phyloP scores from a whole-genome alignment of 64 coral and sea anemone genomes.

The Catalaphyllia jardinei region DNA sequence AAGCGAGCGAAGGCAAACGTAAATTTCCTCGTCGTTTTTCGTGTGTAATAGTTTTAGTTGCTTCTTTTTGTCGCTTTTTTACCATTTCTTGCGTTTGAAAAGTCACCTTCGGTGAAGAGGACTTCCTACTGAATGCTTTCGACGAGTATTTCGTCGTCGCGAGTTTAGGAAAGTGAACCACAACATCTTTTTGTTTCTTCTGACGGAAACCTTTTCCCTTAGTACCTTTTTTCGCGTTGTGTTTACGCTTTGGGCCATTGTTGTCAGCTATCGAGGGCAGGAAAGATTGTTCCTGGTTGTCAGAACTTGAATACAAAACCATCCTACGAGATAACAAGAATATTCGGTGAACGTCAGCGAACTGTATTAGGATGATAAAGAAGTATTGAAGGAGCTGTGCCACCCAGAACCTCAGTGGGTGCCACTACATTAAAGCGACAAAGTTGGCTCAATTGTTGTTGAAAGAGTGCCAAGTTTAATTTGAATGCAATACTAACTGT shows the following conservation, averaged over 20 bases:
- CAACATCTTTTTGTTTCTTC: neutral
- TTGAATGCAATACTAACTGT: neutral
- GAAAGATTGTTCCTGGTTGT: conserved; percentile 4
- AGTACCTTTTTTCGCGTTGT: neutral
- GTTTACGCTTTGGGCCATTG: neutral
- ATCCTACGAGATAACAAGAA: neutral
- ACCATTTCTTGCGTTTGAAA: neutral
- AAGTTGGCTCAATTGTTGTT: neutral
- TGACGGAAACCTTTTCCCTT: neutral
- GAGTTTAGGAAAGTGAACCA: conserved; percentile 3
- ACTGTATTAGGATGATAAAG: neutral
- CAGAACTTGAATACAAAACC: conserved; percentile 1
- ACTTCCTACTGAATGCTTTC: neutral
- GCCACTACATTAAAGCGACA: too few species aligned
- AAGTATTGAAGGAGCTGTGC: too few species aligned
- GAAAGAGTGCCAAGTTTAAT: neutral
- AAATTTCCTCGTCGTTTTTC: too few species aligned
- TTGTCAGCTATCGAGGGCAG: neutral
- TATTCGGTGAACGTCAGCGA: neutral
- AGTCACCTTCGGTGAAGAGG: neutral
- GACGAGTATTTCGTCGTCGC: neutral
- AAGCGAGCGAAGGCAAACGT: too few species aligned
- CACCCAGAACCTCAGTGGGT: too few species aligned
- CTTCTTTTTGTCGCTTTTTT: neutral
- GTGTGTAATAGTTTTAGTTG: neutral